phyloP scores from a whole-genome alignment of 2,113 vertebrate species.

The Zootoca vivipara region DNA sequence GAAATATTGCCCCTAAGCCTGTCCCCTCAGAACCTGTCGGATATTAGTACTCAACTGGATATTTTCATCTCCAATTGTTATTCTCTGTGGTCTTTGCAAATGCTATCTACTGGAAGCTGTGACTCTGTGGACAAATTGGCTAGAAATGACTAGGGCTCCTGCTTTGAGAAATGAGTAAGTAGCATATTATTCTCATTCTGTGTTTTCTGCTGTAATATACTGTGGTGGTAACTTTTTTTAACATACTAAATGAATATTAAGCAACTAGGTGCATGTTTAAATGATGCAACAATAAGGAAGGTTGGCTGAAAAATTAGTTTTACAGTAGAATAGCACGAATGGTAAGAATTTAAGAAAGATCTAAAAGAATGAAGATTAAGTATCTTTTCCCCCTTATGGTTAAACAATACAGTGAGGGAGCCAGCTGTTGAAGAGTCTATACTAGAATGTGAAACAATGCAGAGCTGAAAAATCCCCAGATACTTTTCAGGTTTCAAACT shows the following conservation, averaged over 20 bases:
- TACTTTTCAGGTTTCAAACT: constrained; percentile 39
- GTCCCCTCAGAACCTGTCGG: constrained; percentile 71
- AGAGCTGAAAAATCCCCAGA: constrained; percentile 52
- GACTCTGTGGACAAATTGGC: constrained; percentile 58
- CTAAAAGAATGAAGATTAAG: constrained; percentile 35
- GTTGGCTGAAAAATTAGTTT: constrained; percentile 10
- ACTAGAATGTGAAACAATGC: constrained; percentile 52
- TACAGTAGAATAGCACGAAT: neutral
- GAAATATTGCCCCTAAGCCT: constrained; percentile 69
- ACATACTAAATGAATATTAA: constrained; percentile 33
- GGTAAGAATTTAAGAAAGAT: constrained; percentile 11
- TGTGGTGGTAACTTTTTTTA: constrained; percentile 32
- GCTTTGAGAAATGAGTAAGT: constrained; percentile 52
- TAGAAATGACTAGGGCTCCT: constrained; percentile 55
- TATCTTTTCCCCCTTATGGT: constrained; percentile 5
- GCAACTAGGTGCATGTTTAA: constrained; percentile 27
- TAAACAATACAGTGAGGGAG: neutral
- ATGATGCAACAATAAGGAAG: constrained; percentile 14
- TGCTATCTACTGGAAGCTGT: constrained; percentile 58
- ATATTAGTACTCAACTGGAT: constrained; percentile 72
- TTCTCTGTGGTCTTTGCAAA: constrained; percentile 69
- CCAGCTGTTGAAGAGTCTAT: constrained; percentile 47
- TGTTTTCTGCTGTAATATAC: constrained; percentile 40
- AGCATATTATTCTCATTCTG: constrained; percentile 36
- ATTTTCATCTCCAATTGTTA: constrained; percentile 73